Percentiles rank a stretch among this genome's conserved stretches.
Conservation (phyloP, 2,797 vertebrate genomes). For the Sebastes hopkinsi region DNA sequence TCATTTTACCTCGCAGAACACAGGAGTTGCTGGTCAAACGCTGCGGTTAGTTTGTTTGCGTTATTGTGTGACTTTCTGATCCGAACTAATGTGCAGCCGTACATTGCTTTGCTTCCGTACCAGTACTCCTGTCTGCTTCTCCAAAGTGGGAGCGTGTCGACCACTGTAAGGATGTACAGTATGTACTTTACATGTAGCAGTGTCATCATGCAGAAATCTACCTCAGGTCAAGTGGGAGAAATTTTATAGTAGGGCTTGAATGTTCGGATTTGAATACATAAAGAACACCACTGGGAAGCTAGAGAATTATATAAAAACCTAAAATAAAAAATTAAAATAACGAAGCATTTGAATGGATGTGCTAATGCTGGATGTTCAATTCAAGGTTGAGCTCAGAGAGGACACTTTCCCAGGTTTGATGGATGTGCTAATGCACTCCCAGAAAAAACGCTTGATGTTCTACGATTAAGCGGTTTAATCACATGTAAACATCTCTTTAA, state of each 20-base stretch:
- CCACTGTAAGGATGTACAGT: too few species aligned
- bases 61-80: too few species aligned
- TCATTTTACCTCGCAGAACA: too few species aligned
- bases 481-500: not conserved
- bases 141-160: too few species aligned
- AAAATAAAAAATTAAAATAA: not conserved
- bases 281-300: not conserved
- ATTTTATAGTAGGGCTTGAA: too few species aligned
- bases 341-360: not conserved
- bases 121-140: too few species aligned
- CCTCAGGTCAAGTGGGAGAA: accelerated
- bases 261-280: not conserved
- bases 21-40: too few species aligned
- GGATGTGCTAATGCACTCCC: not conserved
- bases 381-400: not conserved
- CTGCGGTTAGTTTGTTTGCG: too few species aligned
- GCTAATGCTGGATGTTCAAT: not conserved
- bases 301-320: not conserved
- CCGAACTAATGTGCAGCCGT: not conserved
- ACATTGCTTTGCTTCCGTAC: not conserved
- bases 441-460: not conserved
- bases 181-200: too few species aligned
- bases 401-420: not conserved
- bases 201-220: too few species aligned
- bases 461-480: not conserved